phyloP scores from a whole-genome alignment of 2,113 vertebrate species.

The Oophaga pumilio region DNA sequence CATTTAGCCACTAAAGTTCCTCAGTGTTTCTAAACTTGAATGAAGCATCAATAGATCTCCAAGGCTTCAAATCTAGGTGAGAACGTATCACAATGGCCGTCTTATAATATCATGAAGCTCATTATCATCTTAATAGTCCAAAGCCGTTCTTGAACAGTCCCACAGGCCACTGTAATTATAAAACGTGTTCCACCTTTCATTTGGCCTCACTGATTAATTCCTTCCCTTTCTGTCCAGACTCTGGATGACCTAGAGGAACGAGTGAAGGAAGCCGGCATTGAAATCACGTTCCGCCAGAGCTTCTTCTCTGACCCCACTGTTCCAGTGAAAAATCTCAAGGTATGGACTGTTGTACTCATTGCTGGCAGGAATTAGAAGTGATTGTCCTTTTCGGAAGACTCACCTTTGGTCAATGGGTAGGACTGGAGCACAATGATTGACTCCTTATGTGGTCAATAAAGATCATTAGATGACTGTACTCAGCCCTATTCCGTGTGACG shows the following conservation, averaged over 20 bases:
- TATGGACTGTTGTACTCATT: slow-evolving; percentile 58
- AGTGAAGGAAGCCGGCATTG: slow-evolving; percentile 88
- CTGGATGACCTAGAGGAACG: slow-evolving; percentile 91
- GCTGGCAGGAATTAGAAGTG: slow-evolving; percentile 4
- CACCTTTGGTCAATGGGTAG: not conserved
- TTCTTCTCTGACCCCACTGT: slow-evolving; percentile 93
- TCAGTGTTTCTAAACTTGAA: not conserved
- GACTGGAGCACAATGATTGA: not conserved
- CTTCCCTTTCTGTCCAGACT: slow-evolving; percentile 72
- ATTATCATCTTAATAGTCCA: slow-evolving; percentile 24
- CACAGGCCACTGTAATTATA: slow-evolving; percentile 13
- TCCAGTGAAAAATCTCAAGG: slow-evolving; percentile 95
- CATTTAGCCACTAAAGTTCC: not conserved
- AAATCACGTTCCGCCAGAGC: slow-evolving; percentile 94
- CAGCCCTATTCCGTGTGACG: not conserved
- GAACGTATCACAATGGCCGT: not conserved
- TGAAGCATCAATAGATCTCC: not conserved
- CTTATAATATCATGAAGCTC: slow-evolving; percentile 7
- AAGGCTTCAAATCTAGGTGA: not conserved
- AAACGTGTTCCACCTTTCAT: not conserved
- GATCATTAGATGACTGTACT: slow-evolving; percentile 42
- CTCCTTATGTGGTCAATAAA: slow-evolving; percentile 27
- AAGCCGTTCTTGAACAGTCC: not conserved
- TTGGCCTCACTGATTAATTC: not conserved
- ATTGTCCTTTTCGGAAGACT: slow-evolving; percentile 23